A percentile compares a stretch with the other conserved stretches of the same genome.
phyloP scores from a whole-genome alignment of 2,797 vertebrate species.

The Hypotaenidia philippensis region DNA sequence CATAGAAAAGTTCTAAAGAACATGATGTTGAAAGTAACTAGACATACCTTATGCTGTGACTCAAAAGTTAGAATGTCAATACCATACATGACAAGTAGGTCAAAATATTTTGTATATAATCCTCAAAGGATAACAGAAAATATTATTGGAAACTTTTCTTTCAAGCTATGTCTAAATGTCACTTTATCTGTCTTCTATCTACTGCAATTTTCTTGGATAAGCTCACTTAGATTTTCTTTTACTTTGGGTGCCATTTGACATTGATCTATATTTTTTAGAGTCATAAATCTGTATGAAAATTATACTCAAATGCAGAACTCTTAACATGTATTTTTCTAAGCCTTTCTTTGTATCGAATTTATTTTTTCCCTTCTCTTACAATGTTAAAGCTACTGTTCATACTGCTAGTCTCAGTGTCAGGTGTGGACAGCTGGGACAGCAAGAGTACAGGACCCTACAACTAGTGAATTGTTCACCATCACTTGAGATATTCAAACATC shows the following conservation, averaged over 20 bases:
- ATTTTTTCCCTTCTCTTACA: background rate
- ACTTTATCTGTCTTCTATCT: background rate
- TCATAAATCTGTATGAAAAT: background rate
- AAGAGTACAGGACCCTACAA: background rate
- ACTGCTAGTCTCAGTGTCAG: background rate
- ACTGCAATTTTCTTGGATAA: conserved; percentile 21
- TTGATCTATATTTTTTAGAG: background rate
- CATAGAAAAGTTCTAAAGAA: background rate
- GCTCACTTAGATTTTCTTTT: background rate
- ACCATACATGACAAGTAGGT: background rate
- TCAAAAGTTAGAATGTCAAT: background rate
- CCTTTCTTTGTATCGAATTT: background rate
- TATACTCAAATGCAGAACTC: background rate
- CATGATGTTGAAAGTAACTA: background rate
- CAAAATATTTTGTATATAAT: background rate
- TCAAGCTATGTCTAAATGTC: conserved; percentile 1
- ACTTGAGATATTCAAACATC: background rate
- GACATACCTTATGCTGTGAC: background rate
- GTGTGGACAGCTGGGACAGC: background rate
- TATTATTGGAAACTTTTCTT: background rate
- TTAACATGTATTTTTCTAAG: background rate
- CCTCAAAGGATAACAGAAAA: background rate
- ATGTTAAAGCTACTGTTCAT: background rate
- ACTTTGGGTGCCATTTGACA: background rate
- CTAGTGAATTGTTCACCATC: background rate